Base-by-base conservation (phyloP, 1,140 invertebrate genomes). In the Drosophila jambulina region DNA sequence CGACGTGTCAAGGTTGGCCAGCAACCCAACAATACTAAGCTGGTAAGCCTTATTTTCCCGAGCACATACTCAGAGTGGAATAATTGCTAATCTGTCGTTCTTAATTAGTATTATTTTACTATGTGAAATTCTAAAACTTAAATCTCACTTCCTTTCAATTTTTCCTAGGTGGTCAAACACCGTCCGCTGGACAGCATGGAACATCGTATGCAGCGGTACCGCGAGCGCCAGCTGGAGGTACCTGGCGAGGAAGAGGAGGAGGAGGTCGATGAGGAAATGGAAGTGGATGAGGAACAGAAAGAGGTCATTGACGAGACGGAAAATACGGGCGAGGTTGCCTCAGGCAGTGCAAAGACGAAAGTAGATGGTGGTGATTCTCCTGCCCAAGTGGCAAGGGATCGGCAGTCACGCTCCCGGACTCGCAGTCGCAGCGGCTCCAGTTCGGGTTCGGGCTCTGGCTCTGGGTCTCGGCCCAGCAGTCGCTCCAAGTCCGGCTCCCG, bases 211-310 rank as follows among this genome's bases (percentile, higher is more conserved):
- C 97, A 99, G 91, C 94, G 97, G 36, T 95, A 96, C 58, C 94
- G 98, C 60, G 96, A 98, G 93, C 96, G 95, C 80, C 97, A 98
- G 92, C 93, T 99, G 10, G 98, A 99, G 91, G 97, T 97, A 21
- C 95, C 96, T 38, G 96, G 97, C 78, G 96, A 97, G 62, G 96
- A 97, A 45, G 96, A 97, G 59, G 96, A 96, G 61, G 96, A 95
- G 38, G 94, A 96, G 77, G 95, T 96, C 76, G 95, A 95, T 57
- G 93, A 95, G 72, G 93, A 94, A 75, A 95, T 96, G 85, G 95
- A 97, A 45, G 95, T 96, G 34, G 96, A 96, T 60, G 96, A 96
- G 60, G 95, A 94, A 40, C 93, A 94, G 15, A 93, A 93, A 42
- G 91, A 94, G 75, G 91, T 32, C 17, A 69, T 80, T 15, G 70